Evolutionary conservation across 1,140 invertebrate species (phyloP).

Genomic region (Leptoteleia sp.): DNA sequence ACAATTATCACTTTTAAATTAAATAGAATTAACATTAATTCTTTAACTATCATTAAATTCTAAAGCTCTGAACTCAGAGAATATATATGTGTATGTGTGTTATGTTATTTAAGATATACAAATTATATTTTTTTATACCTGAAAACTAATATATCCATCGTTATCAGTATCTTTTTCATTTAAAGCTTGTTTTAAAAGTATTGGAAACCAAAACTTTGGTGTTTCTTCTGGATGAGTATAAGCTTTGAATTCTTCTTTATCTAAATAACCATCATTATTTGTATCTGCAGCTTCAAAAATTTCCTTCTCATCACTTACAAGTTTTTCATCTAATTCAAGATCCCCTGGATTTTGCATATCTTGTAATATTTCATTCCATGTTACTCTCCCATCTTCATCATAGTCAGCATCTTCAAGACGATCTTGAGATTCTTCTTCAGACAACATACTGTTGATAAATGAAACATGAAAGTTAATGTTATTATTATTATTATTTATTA

Average conservation of each 20-base stretch:
- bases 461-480: too few species aligned
- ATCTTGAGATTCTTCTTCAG: constrained; percentile 93
- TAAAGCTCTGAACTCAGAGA: too few species aligned
- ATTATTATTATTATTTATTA: too few species aligned
- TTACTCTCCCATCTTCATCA: constrained; percentile 90
- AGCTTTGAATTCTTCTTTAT: constrained; percentile 90
- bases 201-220: constrained; percentile 91
- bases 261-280: constrained; percentile 90
- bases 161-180: constrained; percentile 92
- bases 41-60: too few species aligned
- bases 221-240: constrained; percentile 98
- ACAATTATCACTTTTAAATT: too few species aligned
- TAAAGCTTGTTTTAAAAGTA: constrained; percentile 91
- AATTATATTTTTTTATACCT: constrained; percentile 50
- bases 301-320: constrained; percentile 90
- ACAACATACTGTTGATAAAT: constrained; percentile 85
- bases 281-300: constrained; percentile 94
- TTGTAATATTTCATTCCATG: constrained; percentile 93
- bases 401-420: constrained; percentile 92
- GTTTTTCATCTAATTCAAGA: constrained; percentile 78
- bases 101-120: too few species aligned
- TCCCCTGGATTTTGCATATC: constrained; percentile 88
- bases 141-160: constrained; percentile 91
- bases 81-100: too few species aligned
- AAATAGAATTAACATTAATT: too few species aligned